Conservation (phyloP, 2,797 vertebrate genomes). For the Peromyscus eremicus region DNA sequence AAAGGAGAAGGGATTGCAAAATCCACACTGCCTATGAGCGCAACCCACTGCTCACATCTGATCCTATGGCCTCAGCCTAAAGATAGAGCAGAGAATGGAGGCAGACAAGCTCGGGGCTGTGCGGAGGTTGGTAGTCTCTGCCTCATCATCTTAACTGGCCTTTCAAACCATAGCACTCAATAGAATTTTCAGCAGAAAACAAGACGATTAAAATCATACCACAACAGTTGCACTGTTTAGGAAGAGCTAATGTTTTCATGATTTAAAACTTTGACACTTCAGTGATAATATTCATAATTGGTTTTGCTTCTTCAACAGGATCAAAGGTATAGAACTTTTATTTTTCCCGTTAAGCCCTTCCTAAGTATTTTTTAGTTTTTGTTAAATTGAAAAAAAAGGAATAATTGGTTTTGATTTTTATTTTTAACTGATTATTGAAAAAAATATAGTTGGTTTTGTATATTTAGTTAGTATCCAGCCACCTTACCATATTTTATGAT, state of each 20-base stretch:
- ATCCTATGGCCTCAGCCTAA: not conserved
- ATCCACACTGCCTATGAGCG: not conserved
- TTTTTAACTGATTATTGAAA: not conserved
- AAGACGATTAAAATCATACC: not conserved
- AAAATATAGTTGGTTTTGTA: not conserved
- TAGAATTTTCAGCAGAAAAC: not conserved
- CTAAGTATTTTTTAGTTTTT: not conserved
- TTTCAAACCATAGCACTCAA: not conserved
- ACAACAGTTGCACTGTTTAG: not conserved
- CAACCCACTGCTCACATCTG: not conserved
- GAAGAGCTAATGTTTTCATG: not conserved
- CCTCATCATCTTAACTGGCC: not conserved
- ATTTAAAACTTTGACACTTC: not conserved
- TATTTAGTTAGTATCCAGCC: slow-evolving; percentile 71
- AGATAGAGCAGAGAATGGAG: not conserved
- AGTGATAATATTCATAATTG: not conserved
- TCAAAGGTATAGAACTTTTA: not conserved
- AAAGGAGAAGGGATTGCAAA: not conserved
- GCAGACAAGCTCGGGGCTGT: not conserved
- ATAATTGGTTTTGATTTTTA: not conserved
- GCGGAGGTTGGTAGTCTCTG: not conserved
- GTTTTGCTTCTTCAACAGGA: not conserved
- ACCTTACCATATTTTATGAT: not conserved
- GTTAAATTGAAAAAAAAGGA: not conserved
- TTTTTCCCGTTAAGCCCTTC: not conserved